A percentile compares a stretch with the other conserved stretches of the same genome.
phyloP scores from a whole-genome alignment of 2,113 vertebrate species.

The Microcebus griseorufus region DNA sequence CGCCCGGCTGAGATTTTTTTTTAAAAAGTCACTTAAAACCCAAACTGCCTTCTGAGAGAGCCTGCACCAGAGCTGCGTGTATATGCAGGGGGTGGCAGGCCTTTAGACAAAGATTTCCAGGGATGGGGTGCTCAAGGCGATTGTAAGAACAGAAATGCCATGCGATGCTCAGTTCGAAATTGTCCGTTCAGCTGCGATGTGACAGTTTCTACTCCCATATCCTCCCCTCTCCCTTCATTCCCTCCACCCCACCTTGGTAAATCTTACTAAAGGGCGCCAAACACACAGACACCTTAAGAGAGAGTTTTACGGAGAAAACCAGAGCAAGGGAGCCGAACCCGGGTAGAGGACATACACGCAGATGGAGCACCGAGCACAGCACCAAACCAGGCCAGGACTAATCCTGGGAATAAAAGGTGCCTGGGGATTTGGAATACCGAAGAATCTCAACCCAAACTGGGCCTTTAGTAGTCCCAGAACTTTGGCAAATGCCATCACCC shows the following conservation, averaged over 20 bases:
- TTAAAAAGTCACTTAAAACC: not conserved
- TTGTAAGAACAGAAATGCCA: not conserved
- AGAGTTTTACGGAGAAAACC: not conserved
- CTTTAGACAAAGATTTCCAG: not conserved
- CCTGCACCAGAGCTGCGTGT: not conserved
- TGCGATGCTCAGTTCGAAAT: not conserved
- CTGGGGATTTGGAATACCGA: not conserved
- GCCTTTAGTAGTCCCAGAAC: not conserved
- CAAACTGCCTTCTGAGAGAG: not conserved
- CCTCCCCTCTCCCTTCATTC: not conserved
- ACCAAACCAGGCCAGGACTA: not conserved
- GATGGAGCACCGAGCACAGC: not conserved
- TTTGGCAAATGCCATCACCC: not conserved
- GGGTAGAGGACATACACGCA: not conserved
- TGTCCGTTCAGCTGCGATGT: not conserved
- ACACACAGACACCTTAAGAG: not conserved
- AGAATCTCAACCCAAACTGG: not conserved
- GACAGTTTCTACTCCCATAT: not conserved
- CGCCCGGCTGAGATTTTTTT: too few species aligned
- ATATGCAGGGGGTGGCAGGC: too few species aligned
- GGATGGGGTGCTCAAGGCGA: not conserved
- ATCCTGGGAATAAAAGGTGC: not conserved
- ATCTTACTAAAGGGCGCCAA: not conserved
- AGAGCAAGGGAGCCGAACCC: accelerated
- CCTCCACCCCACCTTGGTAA: not conserved